Base-by-base conservation (phyloP, 2,113 vertebrate species). In the Austrofundulus limnaeus region DNA sequence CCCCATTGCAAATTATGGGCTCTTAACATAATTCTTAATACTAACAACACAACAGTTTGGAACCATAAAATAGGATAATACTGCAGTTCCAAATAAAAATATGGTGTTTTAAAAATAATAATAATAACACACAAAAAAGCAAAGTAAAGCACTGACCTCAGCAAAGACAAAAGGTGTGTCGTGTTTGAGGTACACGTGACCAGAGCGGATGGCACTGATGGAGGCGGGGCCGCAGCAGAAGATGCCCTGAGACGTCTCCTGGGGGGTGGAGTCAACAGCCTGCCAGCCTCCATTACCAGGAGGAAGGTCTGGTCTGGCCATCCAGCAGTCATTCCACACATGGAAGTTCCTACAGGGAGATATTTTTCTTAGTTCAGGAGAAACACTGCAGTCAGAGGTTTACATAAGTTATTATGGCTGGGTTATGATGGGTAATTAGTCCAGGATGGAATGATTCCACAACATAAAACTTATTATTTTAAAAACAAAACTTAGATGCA, bases 261-360 rank as follows among this genome's bases (percentile, higher is more conserved):
- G 95, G n/a, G 89, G 92, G 9, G 87, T 92, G 62, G 94, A 87
- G 78, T 95, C 90, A 38, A 96, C 77, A 12, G 94, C 93, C 85
- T 96, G 95, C 95, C 96, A 97, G 59, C 95, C 95, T 0, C 87
- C 92, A 48, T 93, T 85, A 5, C 90, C 88, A 2, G 79, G 78
- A 8, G 66, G 94, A 58, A 97, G 86, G 85, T 97, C 95, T 0
- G 94, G 93, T 53, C 95, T 90, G 17, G 92, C 94, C 95, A 96
- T 95, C 95, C 95, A 97, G 79, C 95, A 96, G 67, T 96, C 95
- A 2, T 96, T 96, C 95, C 95, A 97, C 2, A 96, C 95, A 0
- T 97, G 95, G 86, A 96, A 97, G 81, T 97, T 97, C 95, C 95
- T 97, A 50, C 48, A n/a, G 14, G 45, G n/a, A 19, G 43, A 19